Evolutionary conservation across 2,888 invertebrate species (phyloP), one percentile per base, ranked within the genome.

Genomic region (Troides oblongomaculatus): DNA sequence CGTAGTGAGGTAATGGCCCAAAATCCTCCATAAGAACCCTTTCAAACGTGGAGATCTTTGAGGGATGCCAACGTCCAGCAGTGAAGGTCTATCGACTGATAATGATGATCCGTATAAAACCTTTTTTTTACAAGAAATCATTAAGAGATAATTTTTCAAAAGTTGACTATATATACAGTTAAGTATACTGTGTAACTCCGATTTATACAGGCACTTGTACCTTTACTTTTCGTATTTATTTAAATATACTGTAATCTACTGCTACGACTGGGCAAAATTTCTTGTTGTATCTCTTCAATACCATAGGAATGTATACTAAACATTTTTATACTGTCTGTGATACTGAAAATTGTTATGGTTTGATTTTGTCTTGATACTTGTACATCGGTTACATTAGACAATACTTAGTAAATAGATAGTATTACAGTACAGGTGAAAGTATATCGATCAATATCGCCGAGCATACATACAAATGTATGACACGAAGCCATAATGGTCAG

Each of bases 401-500:
- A n/a, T 4, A 50, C 18, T 10, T 57, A 57, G 12, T 57, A 21
- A 23, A 57, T 58, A 25, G 59, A 46, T 18, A 61, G 21, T 60
- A 61, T 46, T 43, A 62, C n/a, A 61, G 17, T 50, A n/a, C 25
- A 25, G 58, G 63, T 59, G 62, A 67, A 70, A 61, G 70, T 70
- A 64, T 64, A 71, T 74, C 77, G 81, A 84, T 87, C 85, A 81
- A 88, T 87, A 84, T 71, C 70, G 71, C 74, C 75, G 78, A 77
- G 81, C 78, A 76, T 81, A 79, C 76, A 77, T 79, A 75, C 84
- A 86, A 85, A 83, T 82, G 84, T 86, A 83, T 84, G 84, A 81
- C 81, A 79, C 76, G 88, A 87, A 88, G 88, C 87, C 88, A 84
- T 89, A 90, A 84, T 84, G 82, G 84, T 78, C 79, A 80, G 79